Evolutionary conservation across 1,140 invertebrate genomes (phyloP).

Genomic region (Brachionus plicatilis): DNA sequence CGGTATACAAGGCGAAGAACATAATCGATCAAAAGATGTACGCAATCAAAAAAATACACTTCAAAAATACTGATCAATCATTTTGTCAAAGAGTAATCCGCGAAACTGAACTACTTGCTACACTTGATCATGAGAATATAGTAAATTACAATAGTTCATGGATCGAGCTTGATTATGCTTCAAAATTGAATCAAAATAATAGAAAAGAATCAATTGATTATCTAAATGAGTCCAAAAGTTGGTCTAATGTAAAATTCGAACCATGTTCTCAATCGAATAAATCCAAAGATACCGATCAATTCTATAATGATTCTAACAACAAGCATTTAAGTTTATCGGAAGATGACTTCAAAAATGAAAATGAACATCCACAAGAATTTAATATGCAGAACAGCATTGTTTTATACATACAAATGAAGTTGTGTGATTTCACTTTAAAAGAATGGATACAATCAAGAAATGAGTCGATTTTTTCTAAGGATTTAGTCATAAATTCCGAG

Average conservation of each 20-base stretch:
- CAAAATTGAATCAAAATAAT: not conserved
- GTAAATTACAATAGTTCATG: constrained; percentile 21
- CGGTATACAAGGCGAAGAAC: constrained; percentile 15
- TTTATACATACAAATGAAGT: constrained; percentile 34
- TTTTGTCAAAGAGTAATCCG: constrained; percentile 17
- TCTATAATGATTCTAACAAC: not conserved
- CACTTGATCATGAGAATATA: constrained; percentile 32
- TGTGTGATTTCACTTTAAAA: constrained; percentile 26
- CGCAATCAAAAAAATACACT: constrained; percentile 28
- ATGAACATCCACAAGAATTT: not conserved
- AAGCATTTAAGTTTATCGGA: not conserved
- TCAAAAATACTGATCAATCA: not conserved
- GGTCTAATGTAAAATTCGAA: not conserved
- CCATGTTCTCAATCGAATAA: not conserved
- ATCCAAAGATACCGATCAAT: not conserved
- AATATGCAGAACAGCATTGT: not conserved
- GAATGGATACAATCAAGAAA: constrained; percentile 10
- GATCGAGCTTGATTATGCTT: not conserved
- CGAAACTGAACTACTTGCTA: constrained; percentile 13
- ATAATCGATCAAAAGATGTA: constrained; percentile 4
- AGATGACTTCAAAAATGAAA: not conserved
- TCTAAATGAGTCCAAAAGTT: not conserved
- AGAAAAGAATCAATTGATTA: not conserved
- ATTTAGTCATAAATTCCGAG: not conserved
- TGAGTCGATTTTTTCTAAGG: not conserved